Evolutionary conservation across 1,140 invertebrate genomes (phyloP).

Genomic region (Anadara kagoshimensis): DNA sequence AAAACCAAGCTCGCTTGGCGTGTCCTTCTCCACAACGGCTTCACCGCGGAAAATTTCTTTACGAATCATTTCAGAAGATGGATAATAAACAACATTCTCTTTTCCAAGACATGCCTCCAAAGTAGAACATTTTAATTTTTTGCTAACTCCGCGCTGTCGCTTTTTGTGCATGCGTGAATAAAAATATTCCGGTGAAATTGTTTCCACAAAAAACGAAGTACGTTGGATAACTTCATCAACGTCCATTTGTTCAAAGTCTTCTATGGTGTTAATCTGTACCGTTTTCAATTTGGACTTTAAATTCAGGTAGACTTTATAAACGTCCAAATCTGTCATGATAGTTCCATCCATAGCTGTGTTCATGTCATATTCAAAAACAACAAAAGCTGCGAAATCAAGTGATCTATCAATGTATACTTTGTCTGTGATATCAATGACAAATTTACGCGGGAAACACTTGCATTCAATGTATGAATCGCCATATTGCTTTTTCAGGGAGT

Average conservation of each 20-base stretch:
- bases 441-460: conserved; percentile 36
- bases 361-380: conserved; percentile 24
- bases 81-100: neutral
- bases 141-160: neutral
- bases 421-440: conserved; percentile 43
- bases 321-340: neutral
- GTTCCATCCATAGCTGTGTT: neutral
- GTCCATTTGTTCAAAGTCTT: conserved; percentile 4
- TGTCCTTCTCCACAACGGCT: neutral
- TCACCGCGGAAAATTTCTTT: neutral
- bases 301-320: conserved; percentile 24
- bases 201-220: conserved; percentile 3
- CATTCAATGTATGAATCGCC: conserved; percentile 30
- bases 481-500: conserved; percentile 23
- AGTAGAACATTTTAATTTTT: conserved; percentile 4
- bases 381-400: neutral
- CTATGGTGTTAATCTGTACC: conserved; percentile 2
- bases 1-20: neutral
- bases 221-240: conserved; percentile 11
- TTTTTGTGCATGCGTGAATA: conserved; percentile 6
- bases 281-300: conserved; percentile 2
- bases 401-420: conserved; percentile 19
- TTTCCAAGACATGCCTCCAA: conserved; percentile 1
- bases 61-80: neutral
- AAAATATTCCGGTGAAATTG: neutral